phyloP scores from a whole-genome alignment of 2,797 vertebrate genomes.

The Catamblyrhynchus diadema region DNA sequence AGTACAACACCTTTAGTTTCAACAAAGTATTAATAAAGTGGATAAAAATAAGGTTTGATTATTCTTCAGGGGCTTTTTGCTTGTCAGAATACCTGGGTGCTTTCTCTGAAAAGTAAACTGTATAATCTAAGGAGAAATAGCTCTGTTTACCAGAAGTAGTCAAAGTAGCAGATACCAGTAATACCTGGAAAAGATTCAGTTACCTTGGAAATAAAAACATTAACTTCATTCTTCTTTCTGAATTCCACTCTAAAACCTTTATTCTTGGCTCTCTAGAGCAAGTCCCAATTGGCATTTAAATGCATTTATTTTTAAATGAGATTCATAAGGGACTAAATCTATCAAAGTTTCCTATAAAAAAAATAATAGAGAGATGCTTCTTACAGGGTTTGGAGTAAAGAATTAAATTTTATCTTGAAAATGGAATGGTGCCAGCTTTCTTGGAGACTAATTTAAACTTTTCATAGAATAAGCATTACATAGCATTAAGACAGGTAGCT shows the following conservation, averaged over 20 bases:
- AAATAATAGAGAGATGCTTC: neutral
- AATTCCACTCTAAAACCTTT: conserved; percentile 34
- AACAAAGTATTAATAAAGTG: neutral
- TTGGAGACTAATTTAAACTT: conserved; percentile 7
- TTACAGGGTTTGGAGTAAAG: neutral
- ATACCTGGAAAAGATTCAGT: neutral
- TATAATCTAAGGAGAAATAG: neutral
- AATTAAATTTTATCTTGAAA: conserved; percentile 10
- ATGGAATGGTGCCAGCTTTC: neutral
- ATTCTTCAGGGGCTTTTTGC: neutral
- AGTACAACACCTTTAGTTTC: neutral
- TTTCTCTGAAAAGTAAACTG: neutral
- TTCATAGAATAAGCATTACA: neutral
- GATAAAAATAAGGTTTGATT: neutral
- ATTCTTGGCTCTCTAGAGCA: neutral
- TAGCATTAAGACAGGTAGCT: neutral
- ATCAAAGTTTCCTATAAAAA: neutral
- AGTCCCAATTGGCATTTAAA: neutral
- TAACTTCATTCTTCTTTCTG: conserved; percentile 26
- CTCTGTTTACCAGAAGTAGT: neutral
- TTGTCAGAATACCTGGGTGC: neutral
- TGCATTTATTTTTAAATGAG: neutral
- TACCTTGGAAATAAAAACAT: conserved; percentile 9
- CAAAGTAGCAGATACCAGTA: neutral
- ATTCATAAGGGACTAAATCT: neutral